Evolutionary conservation across 1,140 invertebrate species (phyloP).

Genomic region (Drosophila saltans): DNA sequence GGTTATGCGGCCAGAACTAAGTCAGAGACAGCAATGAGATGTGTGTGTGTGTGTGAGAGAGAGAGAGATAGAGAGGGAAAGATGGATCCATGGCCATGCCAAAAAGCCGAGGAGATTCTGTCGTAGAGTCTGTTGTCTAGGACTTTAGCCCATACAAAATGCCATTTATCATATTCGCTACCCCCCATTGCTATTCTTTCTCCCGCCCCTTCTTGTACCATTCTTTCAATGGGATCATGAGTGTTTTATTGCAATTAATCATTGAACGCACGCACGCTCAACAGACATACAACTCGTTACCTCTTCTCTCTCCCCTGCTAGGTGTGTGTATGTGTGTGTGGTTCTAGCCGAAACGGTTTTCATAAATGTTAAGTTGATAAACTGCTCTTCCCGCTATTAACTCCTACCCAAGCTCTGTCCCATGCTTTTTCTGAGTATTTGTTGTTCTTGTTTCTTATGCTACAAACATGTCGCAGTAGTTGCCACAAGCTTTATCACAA

Average conservation of each 20-base stretch:
- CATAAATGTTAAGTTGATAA: conserved; percentile 74
- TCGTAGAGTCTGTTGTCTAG: conserved; percentile 15
- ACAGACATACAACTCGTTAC: conserved; percentile 70
- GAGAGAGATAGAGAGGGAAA: background rate
- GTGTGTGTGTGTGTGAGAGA: no score
- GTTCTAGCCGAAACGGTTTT: conserved; percentile 19
- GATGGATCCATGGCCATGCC: conserved; percentile 54
- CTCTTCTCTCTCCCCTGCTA: conserved; percentile 15
- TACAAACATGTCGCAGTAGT: conserved; percentile 55
- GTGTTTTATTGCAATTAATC: conserved; percentile 79
- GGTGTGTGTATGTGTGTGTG: conserved; percentile 12
- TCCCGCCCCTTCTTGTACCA: conserved; percentile 26
- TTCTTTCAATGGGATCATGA: conserved; percentile 62
- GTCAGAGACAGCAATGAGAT: conserved; percentile 8
- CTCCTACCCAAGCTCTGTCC: conserved; percentile 14
- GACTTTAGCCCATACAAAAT: conserved; percentile 55
- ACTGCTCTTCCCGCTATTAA: conserved; percentile 71
- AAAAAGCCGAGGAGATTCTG: conserved; percentile 55
- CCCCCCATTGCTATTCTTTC: conserved; percentile 9
- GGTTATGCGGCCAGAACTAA: conserved; percentile 59
- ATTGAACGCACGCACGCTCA: conserved; percentile 68
- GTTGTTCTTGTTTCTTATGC: conserved; percentile 30
- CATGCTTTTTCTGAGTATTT: conserved; percentile 13
- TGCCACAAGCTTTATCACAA: conserved; percentile 63
- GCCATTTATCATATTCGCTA: conserved; percentile 73